Base-by-base conservation (phyloP, 1,140 invertebrate species). In the Brachionus calyciflorus region DNA sequence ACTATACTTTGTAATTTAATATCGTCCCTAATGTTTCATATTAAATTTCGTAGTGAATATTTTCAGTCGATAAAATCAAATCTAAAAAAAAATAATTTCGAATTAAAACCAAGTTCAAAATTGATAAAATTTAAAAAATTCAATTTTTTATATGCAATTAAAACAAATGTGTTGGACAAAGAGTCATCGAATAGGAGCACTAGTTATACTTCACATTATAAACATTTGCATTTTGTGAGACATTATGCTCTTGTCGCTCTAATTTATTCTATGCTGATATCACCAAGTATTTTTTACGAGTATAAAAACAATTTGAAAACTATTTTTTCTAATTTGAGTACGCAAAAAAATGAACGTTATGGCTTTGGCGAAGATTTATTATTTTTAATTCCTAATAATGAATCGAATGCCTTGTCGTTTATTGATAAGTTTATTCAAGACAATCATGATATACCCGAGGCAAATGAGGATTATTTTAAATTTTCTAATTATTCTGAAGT, bases 191-290 rank as follows among this genome's bases (percentile, higher is more conserved):
- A n/a, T n/a, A n/a, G n/a, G n/a, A n/a, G n/a, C n/a, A n/a, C n/a
- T n/a, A 7, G 41, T 21, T 65, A 65, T 28, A 44, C 44, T 5
- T 44, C 44, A 12, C 60, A 65, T 26, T 65, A 46, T 65, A 65
- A 65, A 12, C 60, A 65, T 65, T 65, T 65, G 24, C 60, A 65
- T 41, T 65, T 65, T 65, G 60, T 65, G 3, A 14, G 60, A 3
- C 60, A 65, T 24, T 65, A 44, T 65, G 60, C 60, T 7, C 60
- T 65, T 5, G 41, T 9, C 44, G 40, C 60, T 17, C 26, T 65
- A 6, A 12, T 65, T 65, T 65, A 65, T 65, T 10, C 60, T 2
- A 9, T 65, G 12, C 30, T 65, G 24, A 7, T 65, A 1, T 44
- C 19, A 21, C 21, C 12, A 44, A 44, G 37, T 28, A 37, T 65